A percentile compares a stretch with the other conserved stretches of the same genome.
Conservation (phyloP, 2,888 invertebrate genomes). For the Morpho deidamia region DNA sequence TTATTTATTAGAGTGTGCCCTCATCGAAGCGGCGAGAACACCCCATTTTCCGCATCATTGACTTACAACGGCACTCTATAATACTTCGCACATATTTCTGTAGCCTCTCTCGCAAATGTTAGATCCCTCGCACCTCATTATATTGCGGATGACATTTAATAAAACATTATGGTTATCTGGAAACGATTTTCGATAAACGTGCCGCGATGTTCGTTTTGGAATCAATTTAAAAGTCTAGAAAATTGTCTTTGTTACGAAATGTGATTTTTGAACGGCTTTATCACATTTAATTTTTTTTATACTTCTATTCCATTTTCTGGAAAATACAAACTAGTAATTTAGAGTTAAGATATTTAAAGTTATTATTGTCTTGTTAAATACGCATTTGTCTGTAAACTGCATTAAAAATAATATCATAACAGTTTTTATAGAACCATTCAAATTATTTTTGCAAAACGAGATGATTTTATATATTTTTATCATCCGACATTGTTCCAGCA, state of each 20-base stretch:
- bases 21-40: constrained; percentile 63
- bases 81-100: constrained; percentile 78
- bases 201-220: constrained; percentile 24
- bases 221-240: constrained; percentile 19
- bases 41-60: constrained; percentile 78
- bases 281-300: background rate
- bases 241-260: constrained; percentile 3
- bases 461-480: constrained; percentile 56
- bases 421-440: constrained; percentile 17
- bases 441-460: constrained; percentile 45
- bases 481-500: constrained; percentile 58
- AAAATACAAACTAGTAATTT: background rate
- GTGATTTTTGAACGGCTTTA: background rate
- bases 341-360: no score
- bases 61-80: constrained; percentile 78
- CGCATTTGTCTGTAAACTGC: no score
- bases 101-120: constrained; percentile 63
- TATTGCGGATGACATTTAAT: constrained; percentile 77
- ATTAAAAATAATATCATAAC: background rate
- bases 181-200: constrained; percentile 65
- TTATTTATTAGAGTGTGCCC: constrained; percentile 76
- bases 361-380: no score
- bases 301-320: background rate
- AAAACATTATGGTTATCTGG: constrained; percentile 70
- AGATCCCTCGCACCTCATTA: constrained; percentile 74